Evolutionary conservation across 2,797 vertebrate species (phyloP).

Genomic region (Peromyscus eremicus): DNA sequence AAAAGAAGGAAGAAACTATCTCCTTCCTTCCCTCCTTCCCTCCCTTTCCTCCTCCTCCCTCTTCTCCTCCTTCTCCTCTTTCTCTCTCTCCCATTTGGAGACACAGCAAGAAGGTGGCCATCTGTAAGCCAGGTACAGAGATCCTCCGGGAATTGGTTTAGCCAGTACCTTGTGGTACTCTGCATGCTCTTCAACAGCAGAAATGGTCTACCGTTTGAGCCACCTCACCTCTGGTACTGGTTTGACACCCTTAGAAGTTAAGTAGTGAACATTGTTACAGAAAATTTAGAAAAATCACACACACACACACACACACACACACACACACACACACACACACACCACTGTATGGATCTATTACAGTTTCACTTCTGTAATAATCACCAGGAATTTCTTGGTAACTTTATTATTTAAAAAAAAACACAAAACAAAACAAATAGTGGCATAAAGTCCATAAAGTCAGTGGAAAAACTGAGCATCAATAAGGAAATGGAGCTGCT

Average conservation of each 20-base stretch:
- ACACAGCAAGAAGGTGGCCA: neutral
- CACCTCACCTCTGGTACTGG: neutral
- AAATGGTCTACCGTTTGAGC: neutral
- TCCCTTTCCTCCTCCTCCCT: neutral
- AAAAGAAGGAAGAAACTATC: neutral
- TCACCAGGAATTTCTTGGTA: neutral
- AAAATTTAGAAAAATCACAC: neutral
- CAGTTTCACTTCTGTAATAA: neutral
- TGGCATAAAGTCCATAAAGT: slow-evolving; percentile 58
- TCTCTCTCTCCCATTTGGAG: neutral
- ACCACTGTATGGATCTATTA: neutral
- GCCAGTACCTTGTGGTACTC: neutral
- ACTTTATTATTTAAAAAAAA: slow-evolving; percentile 10
- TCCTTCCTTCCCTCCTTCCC: neutral
- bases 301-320: neutral
- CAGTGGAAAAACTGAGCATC: neutral
- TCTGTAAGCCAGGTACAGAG: neutral
- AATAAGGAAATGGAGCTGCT: slow-evolving; percentile 15
- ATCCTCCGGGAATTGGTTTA: neutral
- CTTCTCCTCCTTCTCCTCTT: too few species aligned
- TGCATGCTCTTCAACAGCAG: neutral
- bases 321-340: neutral
- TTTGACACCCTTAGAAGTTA: neutral
- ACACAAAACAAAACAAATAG: neutral
- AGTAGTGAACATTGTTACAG: neutral